Base-by-base conservation (phyloP, 1,140 invertebrate genomes). In the Eufriesea mexicana region DNA sequence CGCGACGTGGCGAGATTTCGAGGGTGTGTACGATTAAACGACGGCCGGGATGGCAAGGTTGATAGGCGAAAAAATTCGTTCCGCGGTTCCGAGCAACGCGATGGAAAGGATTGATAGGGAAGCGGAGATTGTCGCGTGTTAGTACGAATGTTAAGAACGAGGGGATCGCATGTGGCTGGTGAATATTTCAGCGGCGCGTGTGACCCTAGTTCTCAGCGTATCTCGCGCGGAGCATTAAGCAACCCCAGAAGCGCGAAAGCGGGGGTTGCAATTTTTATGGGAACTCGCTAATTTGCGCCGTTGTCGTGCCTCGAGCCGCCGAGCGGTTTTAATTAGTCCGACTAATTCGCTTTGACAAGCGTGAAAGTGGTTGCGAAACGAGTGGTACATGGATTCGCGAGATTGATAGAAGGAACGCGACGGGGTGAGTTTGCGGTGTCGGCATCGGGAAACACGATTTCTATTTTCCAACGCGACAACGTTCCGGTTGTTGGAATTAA, bases 101-200 rank as follows among this genome's bases (percentile, higher is more conserved):
- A 79, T 59, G 55, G 57, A 28, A 70, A 10, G 2, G 18, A 61
- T 47, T 61, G 66, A 79, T 68, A 51, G 10, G 6, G 20, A 35
- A 8, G 25, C 9, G 35, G 28, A 14, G 49, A 35, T 35, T 14
- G 47, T 18, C 20, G 77, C 55, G 67, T 16, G 49, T 79, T 70
- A 28, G 45, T 25, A 10, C 35, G 54, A 70, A 59, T 25, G 54
- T 61, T 71, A 61, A 79, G 66, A 79, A 79, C 45, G 66, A 71
- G 66, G 5, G 20, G 45, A 71, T 79, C 54, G 77, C 67, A 71
- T 79, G 77, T 7, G 25, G 7, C 77, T 42, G 45, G 57, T 70
- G 54, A 68, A 79, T 79, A 71, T 61, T 79, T 79, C 45, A 79
- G 1, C 23, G 25, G 49, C 42, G 49, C 64, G 64, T 68, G 42